Percentiles rank a stretch among this genome's conserved stretches.
phyloP scores from a whole-genome alignment of 2,113 vertebrate genomes.

The Antechinus flavipes region DNA sequence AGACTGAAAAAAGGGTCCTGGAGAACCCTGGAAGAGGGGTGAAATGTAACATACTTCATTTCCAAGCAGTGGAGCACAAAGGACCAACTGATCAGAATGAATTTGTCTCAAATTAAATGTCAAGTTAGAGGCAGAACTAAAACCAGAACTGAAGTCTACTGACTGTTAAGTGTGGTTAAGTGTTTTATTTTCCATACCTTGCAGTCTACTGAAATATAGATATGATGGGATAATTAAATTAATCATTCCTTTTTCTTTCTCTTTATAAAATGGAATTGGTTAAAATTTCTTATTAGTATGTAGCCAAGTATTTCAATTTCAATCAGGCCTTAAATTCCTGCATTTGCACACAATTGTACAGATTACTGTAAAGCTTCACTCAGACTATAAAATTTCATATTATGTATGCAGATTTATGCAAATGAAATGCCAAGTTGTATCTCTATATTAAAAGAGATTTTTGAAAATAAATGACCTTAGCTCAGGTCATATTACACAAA shows the following conservation, averaged over 20 bases:
- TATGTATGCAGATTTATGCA: neutral
- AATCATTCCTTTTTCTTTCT: neutral
- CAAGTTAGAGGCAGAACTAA: neutral
- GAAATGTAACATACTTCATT: neutral
- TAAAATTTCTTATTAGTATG: neutral
- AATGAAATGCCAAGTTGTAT: neutral
- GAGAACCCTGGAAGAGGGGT: neutral
- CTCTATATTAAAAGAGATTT: neutral
- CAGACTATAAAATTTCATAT: neutral
- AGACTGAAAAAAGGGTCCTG: neutral
- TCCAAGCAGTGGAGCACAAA: neutral
- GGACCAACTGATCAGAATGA: neutral
- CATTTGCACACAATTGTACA: neutral
- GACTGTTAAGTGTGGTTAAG: neutral
- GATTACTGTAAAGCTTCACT: neutral
- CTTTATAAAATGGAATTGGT: neutral
- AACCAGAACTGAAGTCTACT: neutral
- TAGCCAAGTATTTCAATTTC: neutral
- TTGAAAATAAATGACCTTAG: neutral
- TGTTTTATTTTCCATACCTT: neutral
- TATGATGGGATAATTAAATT: neutral
- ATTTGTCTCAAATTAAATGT: neutral
- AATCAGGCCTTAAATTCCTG: neutral
- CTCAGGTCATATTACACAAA: neutral
- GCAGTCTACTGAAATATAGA: neutral